phyloP scores from a whole-genome alignment of 2,888 invertebrate species.

The Cerceris ruficornis region DNA sequence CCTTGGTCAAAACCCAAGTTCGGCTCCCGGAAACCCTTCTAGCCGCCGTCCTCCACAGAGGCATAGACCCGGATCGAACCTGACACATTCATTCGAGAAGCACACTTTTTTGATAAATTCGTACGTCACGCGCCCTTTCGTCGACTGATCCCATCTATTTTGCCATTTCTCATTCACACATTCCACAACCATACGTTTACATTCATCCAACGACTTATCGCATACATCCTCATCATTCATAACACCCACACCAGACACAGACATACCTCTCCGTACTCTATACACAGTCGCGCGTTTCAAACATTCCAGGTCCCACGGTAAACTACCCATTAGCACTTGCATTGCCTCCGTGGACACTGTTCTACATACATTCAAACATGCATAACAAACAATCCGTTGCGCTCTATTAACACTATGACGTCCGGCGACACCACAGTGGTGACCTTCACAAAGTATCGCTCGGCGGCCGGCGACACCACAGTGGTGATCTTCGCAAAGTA shows the following conservation, averaged over 20 bases:
- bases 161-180: constrained; percentile 9
- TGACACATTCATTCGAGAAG: too few relatives aligned
- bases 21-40: too few relatives aligned
- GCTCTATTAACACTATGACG: too few relatives aligned
- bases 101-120: constrained; percentile 4
- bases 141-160: neutral
- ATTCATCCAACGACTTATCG: neutral
- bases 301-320: constrained; percentile 49
- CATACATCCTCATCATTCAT: neutral
- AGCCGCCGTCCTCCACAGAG: too few relatives aligned
- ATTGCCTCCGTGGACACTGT: constrained; percentile 53
- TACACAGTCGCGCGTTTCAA: neutral
- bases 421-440: too few relatives aligned
- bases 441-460: too few relatives aligned
- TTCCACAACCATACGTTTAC: neutral
- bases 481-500: too few relatives aligned
- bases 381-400: constrained; percentile 24
- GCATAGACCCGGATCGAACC: neutral
- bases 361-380: constrained; percentile 41
- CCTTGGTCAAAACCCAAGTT: too few relatives aligned
- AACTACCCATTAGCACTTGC: constrained; percentile 40
- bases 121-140: constrained; percentile 3
- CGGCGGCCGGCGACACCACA: too few relatives aligned
- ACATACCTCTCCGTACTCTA: neutral
- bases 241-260: neutral